phyloP scores from a whole-genome alignment of 2,888 invertebrate species.

The Hetaerina titia region DNA sequence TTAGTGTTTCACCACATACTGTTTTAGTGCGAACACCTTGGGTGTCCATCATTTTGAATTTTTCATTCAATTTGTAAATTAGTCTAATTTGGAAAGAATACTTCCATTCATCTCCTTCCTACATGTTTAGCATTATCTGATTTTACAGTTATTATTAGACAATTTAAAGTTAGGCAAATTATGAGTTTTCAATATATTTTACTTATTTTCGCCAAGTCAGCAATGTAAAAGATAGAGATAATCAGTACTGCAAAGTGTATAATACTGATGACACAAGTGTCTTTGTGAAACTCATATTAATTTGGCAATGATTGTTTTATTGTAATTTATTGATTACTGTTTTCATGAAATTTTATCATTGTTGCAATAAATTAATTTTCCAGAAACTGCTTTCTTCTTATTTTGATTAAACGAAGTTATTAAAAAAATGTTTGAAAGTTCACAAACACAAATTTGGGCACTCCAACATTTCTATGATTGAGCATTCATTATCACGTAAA shows the following conservation, averaged over 20 bases:
- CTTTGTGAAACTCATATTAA: not conserved
- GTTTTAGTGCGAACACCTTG: not conserved
- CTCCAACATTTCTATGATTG: too few relatives aligned
- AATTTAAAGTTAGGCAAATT: not conserved
- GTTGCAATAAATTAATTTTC: conserved; percentile 15
- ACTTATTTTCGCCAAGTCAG: not conserved
- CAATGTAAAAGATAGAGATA: not conserved
- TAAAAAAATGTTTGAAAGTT: too few relatives aligned
- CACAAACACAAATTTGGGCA: too few relatives aligned
- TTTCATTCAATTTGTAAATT: not conserved
- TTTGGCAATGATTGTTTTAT: not conserved
- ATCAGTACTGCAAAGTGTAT: not conserved
- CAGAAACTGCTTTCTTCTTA: too few relatives aligned
- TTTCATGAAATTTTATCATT: not conserved
- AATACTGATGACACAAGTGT: not conserved
- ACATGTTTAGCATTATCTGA: not conserved
- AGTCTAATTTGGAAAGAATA: not conserved
- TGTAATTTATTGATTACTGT: not conserved
- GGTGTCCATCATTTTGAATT: not conserved
- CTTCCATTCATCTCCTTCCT: not conserved
- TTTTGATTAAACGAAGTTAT: too few relatives aligned
- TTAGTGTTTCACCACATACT: not conserved
- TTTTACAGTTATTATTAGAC: not conserved
- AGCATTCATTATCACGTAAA: too few relatives aligned
- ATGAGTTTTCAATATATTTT: conserved; percentile 2